Evolutionary conservation across 2,113 vertebrate genomes (phyloP), one percentile per base, ranked within the genome.

Genomic region (Onychostruthus taczanowskii): DNA sequence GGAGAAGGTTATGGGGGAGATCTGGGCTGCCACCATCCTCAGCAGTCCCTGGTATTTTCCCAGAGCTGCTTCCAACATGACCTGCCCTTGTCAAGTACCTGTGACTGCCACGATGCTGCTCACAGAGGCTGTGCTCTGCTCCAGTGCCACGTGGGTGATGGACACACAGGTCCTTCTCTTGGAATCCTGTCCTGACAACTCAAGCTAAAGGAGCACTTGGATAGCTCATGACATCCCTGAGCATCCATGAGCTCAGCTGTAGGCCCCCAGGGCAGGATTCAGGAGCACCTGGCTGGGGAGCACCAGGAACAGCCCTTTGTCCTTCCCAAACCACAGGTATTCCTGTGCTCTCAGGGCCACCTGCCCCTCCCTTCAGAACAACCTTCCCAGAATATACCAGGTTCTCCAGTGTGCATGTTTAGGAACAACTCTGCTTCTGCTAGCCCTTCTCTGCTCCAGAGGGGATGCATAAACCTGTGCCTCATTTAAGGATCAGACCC

Each of bases 61-160:
- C 30, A 4, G 56, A 37, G 85, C 89, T 28, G 28, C 28, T 50
- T 62, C 67, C 55, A 56, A 22, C 55, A 22, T 1, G 15, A 39
- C 26, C 22, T 0, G 5, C 46, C 35, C 59, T 84, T 63, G 89
- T 47, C 69, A 41, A 44, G 67, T 28, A 41, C 28, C 3, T 2
- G 44, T 18, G 21, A 39, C 62, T 67, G 67, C 82, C 86, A 56
- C 41, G 70, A 13, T 26, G 49, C 66, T 67, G 69, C 88, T 70
- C 8, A 4, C 23, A 50, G 78, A 46, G n/a, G 56, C 78, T 4
- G 0, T 2, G 23, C 61, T 70, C 31, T 1, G 1, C 52, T 77
- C 50, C 50, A n/a, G 73, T 0, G 0, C 68, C 3, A 0, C 0
- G 1, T 3, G 23, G 27, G 18, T 24, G 33, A 53, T 2, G 1